A percentile compares a stretch with the other conserved stretches of the same genome.
Conservation (phyloP, 2,888 invertebrate species). For the Apamea epomidion region DNA sequence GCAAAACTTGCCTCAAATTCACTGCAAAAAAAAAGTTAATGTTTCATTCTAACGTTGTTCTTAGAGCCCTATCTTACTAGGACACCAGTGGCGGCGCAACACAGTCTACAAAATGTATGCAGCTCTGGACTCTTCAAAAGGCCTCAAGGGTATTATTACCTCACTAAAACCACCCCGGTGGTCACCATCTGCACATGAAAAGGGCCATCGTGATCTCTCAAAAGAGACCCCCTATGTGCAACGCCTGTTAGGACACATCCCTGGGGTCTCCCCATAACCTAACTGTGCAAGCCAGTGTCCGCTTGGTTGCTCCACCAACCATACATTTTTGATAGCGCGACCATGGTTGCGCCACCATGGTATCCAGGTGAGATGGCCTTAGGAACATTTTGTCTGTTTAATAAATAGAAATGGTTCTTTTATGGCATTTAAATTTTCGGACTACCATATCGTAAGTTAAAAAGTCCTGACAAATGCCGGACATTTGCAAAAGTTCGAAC, state of each 20-base stretch:
- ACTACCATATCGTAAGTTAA: not conserved
- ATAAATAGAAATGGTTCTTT: not conserved
- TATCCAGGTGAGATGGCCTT: not conserved
- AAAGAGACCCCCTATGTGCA: too few species aligned
- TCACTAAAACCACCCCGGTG: not conserved
- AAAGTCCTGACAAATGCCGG: not conserved
- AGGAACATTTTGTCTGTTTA: not conserved
- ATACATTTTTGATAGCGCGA: not conserved
- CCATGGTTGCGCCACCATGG: not conserved
- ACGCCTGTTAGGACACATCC: too few species aligned
- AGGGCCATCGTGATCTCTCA: too few species aligned
- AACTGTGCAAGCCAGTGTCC: not conserved
- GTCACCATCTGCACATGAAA: too few species aligned
- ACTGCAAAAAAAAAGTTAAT: slow-evolving; percentile 67
- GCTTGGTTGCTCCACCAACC: not conserved
- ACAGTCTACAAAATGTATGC: not conserved
- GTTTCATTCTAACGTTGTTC: not conserved
- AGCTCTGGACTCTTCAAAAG: not conserved
- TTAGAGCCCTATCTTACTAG: not conserved
- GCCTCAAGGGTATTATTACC: too few species aligned
- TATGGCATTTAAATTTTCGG: not conserved
- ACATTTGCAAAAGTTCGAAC: too few species aligned
- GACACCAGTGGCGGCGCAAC: not conserved
- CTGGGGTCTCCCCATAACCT: too few species aligned
- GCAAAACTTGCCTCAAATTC: slow-evolving; percentile 67